Percentiles rank a stretch among this genome's conserved stretches.
These are phyloP conservation scores for Aphidius gifuensis DNA, from an alignment of 1,140 invertebrate genomes.

Conservation along the genomic window DNA sequence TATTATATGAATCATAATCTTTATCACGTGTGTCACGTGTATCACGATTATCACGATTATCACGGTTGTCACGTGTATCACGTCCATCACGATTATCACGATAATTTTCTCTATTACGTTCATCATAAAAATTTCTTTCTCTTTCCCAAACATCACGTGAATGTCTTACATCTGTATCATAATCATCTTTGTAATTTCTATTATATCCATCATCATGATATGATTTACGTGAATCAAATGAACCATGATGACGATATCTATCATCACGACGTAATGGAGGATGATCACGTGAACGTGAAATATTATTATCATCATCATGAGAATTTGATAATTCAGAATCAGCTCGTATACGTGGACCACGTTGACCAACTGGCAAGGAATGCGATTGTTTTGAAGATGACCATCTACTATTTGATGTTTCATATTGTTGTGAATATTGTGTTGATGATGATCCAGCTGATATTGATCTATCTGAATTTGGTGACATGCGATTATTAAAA, in stretches of 20 bases:
- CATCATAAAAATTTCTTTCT: constrained; percentile 46
- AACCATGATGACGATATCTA: constrained; percentile 33
- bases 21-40: constrained; percentile 9
- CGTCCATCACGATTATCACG: constrained; percentile 17
- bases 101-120: constrained; percentile 21
- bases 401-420: constrained; percentile 46
- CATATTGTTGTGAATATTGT: constrained; percentile 55
- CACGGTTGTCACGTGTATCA: constrained; percentile 21
- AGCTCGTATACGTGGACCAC: constrained; percentile 36
- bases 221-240: constrained; percentile 43
- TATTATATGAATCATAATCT: constrained; percentile 10
- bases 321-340: constrained; percentile 46
- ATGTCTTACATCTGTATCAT: constrained; percentile 50
- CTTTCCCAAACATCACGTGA: constrained; percentile 47
- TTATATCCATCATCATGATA: constrained; percentile 48
- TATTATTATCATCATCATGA: constrained; percentile 45
- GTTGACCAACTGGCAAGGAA: constrained; percentile 34
- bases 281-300: constrained; percentile 43
- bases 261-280: constrained; percentile 18
- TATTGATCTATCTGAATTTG: constrained; percentile 42
- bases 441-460: constrained; percentile 32
- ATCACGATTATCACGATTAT: constrained; percentile 27
- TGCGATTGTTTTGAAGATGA: constrained; percentile 43
- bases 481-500: constrained; percentile 44
- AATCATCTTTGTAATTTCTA: constrained; percentile 45